A percentile compares a stretch with the other conserved stretches of the same genome.
These are phyloP conservation scores for Plagodis dolabraria DNA, from an alignment of 2,888 invertebrate genomes.

Conservation along the genomic window DNA sequence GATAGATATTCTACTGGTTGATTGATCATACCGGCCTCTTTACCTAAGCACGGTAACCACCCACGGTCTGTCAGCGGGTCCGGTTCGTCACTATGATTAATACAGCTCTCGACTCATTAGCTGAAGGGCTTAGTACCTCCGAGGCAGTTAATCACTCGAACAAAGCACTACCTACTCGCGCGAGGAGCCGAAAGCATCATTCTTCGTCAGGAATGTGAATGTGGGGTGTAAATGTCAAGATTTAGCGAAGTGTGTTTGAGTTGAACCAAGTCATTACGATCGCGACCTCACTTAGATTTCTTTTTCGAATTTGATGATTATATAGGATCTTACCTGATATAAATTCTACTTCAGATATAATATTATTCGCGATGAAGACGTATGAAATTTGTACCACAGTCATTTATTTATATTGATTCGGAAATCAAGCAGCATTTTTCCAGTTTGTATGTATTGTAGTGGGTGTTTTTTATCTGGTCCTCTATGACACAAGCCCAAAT, in stretches of 20 bases:
- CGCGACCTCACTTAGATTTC: background rate
- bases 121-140: slow-evolving; percentile 80
- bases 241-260: background rate
- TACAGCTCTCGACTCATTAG: slow-evolving; percentile 83
- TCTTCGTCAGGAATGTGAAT: slow-evolving; percentile 82
- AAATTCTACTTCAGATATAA: too few relatives aligned
- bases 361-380: too few relatives aligned
- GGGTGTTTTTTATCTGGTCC: too few relatives aligned
- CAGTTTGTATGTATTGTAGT: too few relatives aligned
- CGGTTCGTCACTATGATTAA: slow-evolving; percentile 81
- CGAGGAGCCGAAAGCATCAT: slow-evolving; percentile 82
- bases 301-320: slow-evolving; percentile 14
- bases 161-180: slow-evolving; percentile 83
- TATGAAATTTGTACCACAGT: too few relatives aligned
- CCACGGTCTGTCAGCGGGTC: slow-evolving; percentile 71
- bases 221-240: slow-evolving; percentile 49
- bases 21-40: slow-evolving; percentile 38
- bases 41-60: slow-evolving; percentile 62
- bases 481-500: too few relatives aligned
- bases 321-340: background rate
- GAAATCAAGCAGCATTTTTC: too few relatives aligned
- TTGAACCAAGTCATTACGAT: background rate
- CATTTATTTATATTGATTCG: too few relatives aligned
- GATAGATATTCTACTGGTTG: slow-evolving; percentile 19
- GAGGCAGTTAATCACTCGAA: slow-evolving; percentile 83